These are phyloP conservation scores for Peromyscus maniculatus DNA, from an alignment of 2,113 vertebrate species.

Conservation along the genomic window DNA sequence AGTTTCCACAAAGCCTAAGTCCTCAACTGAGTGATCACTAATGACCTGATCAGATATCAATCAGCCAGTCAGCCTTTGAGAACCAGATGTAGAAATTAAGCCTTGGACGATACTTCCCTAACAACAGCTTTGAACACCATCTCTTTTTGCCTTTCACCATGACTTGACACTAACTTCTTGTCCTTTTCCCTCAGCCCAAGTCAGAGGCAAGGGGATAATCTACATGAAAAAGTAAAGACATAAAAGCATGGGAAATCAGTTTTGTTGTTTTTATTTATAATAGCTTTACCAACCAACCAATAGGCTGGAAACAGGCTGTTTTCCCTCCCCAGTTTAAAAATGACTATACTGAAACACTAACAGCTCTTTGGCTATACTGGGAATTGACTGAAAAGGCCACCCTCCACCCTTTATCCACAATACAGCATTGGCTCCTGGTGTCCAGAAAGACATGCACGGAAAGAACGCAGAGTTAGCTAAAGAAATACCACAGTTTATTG, in stretches of 20 bases:
- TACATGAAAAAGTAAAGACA: conserved; percentile 63
- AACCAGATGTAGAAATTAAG: conserved; percentile 46
- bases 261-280: conserved; percentile 46
- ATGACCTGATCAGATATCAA: conserved; percentile 39
- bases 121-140: conserved; percentile 52
- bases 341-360: conserved; percentile 48
- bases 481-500: conserved; percentile 87
- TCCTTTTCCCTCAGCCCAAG: neutral
- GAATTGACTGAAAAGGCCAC: conserved; percentile 67
- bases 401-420: conserved; percentile 80
- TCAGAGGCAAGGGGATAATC: conserved; percentile 43
- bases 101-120: conserved; percentile 21
- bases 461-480: conserved; percentile 87
- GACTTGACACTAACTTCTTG: conserved; percentile 5
- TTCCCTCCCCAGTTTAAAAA: conserved; percentile 49
- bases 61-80: conserved; percentile 6
- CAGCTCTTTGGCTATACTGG: conserved; percentile 64
- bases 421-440: conserved; percentile 78
- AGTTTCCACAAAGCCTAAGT: conserved; percentile 36
- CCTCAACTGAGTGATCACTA: conserved; percentile 55
- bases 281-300: conserved; percentile 60
- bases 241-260: conserved; percentile 21
- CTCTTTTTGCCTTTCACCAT: conserved; percentile 62
- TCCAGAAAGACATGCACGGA: conserved; percentile 85
- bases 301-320: conserved; percentile 49